Evolutionary conservation across 2,797 vertebrate species (phyloP), one percentile per base, ranked within the genome.

Genomic region (Alcedo atthis): DNA sequence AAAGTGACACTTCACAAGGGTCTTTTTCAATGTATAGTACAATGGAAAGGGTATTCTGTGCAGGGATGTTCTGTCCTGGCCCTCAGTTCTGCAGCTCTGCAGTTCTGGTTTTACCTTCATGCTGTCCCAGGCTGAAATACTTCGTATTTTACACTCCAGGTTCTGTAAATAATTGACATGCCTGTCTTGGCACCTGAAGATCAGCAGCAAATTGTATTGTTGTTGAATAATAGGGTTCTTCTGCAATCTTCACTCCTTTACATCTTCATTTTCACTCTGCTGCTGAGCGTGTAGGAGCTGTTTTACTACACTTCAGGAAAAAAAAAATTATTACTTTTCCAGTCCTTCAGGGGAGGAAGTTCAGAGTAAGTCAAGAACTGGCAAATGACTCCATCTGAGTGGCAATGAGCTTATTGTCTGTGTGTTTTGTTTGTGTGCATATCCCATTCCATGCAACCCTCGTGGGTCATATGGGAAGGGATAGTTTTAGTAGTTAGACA

Each of bases 111-210:
- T 97, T 97, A 89, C 94, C 95, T 96, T 97, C 15, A 13, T 89
- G 77, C 83, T 92, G 90, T 97, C 97, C 95, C 91, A 93, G 95
- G 91, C 96, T 97, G 92, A 85, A 97, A 95, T 96, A 92, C 96
- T 97, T 97, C 87, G 95, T 97, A 95, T 98, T 97, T 97, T 96
- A 97, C 85, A 57, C 95, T 93, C 94, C 67, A 81, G 89, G 62
- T 96, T 95, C 94, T 89, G 84, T 97, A 94, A 97, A 97, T 97
- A 97, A 97, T 97, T 95, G 92, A 97, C 73, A 9, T 30, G 49
- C 87, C 94, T 94, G 87, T 96, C 97, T 96, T 92, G 92, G 87
- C 96, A 95, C 84, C 93, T 78, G 87, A 93, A 89, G 94, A 91
- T 87, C 93, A 91, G 96, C 94, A 74, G 94, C 96, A 92, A 94